Evolutionary conservation across 1,140 invertebrate species (phyloP), one percentile per base, ranked within the genome.

Genomic region (Drosophila sp.): DNA sequence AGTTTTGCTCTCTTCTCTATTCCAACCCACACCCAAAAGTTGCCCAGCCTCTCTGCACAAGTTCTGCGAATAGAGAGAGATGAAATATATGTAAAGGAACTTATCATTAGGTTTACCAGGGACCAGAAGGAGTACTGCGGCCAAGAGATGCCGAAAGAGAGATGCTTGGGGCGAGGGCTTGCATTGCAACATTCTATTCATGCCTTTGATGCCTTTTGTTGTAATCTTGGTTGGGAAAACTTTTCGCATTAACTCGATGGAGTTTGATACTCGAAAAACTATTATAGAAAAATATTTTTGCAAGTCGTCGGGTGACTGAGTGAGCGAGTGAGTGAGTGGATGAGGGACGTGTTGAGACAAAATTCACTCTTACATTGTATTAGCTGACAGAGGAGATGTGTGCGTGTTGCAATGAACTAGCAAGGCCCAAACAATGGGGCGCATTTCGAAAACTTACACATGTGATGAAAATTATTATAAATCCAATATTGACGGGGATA

Each of bases 221-320:
- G 83, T 75, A 82, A 79, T 87, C 83, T 77, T 86, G 70, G 76
- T 47, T 64, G 63, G 63, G 65, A 60, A 87, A 86, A 86, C 69
- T 87, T 86, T 86, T 87, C 79, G 83, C 83, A 86, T 87, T 86
- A 86, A 74, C 68, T 87, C 64, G 79, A 58, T 35, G 32, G 62
- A 75, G 71, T 71, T 82, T 82, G 76, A 86, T 87, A 87, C 83
- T 86, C 79, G 72, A 82, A 87, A 85, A 87, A 87, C 83, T 86
- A 87, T 87, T 86, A 87, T 86, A 86, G 83, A 87, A 86, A 83
- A 86, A 86, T 86, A 87, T 87, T 86, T 87, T 76, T 72, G 47
- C 67, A 73, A 65, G 79, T 72, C 35, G 54, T 60, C 70, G 63
- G 66, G n/a, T 33, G 56, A 38, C 35, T 38, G 30, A 30, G 30